A percentile compares a stretch with the other conserved stretches of the same genome.
phyloP scores from a whole-genome alignment of 2,888 invertebrate species.

The Megamerina dolium region DNA sequence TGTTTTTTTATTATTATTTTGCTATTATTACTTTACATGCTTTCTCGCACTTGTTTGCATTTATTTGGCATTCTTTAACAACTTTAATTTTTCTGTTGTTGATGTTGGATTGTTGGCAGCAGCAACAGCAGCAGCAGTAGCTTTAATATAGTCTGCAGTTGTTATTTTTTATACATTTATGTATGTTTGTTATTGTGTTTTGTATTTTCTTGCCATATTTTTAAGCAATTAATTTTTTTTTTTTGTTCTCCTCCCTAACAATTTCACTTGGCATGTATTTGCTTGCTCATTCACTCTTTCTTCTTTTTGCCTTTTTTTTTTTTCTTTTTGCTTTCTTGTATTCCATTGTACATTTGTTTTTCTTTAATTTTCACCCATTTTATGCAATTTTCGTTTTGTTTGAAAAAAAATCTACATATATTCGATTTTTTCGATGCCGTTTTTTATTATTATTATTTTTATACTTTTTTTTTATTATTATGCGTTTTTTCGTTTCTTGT shows the following conservation, averaged over 20 bases:
- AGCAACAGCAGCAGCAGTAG: too few species aligned
- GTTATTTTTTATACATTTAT: neutral
- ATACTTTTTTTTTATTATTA: too few species aligned
- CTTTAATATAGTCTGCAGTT: too few species aligned
- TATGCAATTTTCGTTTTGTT: neutral
- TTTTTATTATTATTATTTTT: too few species aligned
- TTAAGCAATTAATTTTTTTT: neutral
- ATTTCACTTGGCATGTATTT: neutral
- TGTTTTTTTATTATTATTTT: constrained; percentile 13
- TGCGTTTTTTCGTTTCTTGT: constrained; percentile 8
- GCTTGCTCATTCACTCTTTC: neutral
- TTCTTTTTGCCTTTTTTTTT: constrained; percentile 15
- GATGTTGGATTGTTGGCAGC: too few species aligned
- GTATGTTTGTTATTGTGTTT: neutral
- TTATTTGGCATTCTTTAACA: constrained; percentile 10
- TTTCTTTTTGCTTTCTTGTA: constrained; percentile 14
- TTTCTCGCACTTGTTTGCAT: constrained; percentile 1
- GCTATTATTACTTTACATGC: constrained; percentile 10
- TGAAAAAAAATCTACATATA: too few species aligned
- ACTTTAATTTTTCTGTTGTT: constrained; percentile 18
- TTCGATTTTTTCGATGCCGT: constrained; percentile 20
- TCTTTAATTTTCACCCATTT: constrained; percentile 7
- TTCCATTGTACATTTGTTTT: constrained; percentile 9
- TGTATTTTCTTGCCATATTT: neutral
- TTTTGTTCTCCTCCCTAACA: neutral